Evolutionary conservation across 2,113 vertebrate species (phyloP).

Genomic region (Mustelus asterias): DNA sequence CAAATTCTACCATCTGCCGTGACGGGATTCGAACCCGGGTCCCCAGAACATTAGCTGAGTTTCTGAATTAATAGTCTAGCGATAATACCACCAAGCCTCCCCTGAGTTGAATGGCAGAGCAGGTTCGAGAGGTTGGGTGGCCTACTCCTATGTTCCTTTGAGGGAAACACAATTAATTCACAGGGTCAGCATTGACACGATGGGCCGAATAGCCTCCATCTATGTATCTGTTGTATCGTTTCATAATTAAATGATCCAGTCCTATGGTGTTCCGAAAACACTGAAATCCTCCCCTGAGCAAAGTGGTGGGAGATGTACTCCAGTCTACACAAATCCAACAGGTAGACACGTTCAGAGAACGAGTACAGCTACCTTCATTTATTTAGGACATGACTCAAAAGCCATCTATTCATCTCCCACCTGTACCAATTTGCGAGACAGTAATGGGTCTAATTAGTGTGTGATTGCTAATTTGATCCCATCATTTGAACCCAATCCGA

Average conservation of each 20-base stretch:
- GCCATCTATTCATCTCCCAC: background rate
- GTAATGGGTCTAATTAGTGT: slow-evolving; percentile 23
- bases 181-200: background rate
- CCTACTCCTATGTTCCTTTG: too few relatives aligned
- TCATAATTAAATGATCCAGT: background rate
- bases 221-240: background rate
- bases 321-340: background rate
- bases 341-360: background rate
- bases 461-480: background rate
- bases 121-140: too few relatives aligned
- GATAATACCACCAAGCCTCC: too few relatives aligned
- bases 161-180: background rate
- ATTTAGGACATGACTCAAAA: background rate
- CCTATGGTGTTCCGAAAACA: background rate
- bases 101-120: too few relatives aligned
- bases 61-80: too few relatives aligned
- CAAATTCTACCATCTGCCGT: too few relatives aligned
- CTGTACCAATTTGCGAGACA: background rate
- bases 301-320: background rate
- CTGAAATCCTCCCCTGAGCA: background rate
- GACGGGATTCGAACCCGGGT: too few relatives aligned
- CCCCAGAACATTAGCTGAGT: too few relatives aligned
- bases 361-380: background rate
- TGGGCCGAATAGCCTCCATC: background rate
- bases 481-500: background rate